Conservation (phyloP, 2,888 invertebrate genomes). For the Cyaniris semiargus region DNA sequence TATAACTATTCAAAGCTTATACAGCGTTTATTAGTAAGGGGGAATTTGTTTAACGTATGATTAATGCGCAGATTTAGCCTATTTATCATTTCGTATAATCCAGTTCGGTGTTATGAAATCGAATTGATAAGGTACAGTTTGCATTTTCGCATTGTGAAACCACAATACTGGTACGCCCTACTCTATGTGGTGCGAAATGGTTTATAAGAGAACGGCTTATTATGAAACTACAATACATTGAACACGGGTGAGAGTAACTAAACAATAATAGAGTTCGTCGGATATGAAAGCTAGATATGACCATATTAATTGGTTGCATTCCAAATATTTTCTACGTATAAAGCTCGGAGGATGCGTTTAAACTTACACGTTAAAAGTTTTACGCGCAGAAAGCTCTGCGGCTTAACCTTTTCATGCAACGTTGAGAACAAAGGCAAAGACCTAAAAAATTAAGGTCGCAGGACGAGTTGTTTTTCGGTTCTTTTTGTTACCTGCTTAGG, state of each 20-base stretch:
- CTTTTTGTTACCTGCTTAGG: constrained; percentile 67
- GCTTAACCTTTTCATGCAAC: constrained; percentile 8
- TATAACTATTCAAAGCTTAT: no score
- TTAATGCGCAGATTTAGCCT: no score
- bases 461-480: constrained; percentile 60
- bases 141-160: constrained; percentile 7
- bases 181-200: constrained; percentile 9
- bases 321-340: neutral
- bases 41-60: no score
- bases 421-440: constrained; percentile 48
- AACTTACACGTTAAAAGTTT: neutral
- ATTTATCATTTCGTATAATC: constrained; percentile 13
- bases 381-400: neutral
- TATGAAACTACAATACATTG: constrained; percentile 8
- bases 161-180: neutral
- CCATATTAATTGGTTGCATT: neutral
- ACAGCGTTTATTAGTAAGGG: no score
- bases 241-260: neutral
- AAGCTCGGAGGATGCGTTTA: neutral
- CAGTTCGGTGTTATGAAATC: neutral
- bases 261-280: neutral
- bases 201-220: constrained; percentile 19
- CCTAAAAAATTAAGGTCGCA: constrained; percentile 57
- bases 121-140: neutral
- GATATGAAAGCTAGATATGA: neutral